These are phyloP conservation scores for Cherax destructor DNA, from an alignment of 1,140 invertebrate species.

Conservation along the genomic window DNA sequence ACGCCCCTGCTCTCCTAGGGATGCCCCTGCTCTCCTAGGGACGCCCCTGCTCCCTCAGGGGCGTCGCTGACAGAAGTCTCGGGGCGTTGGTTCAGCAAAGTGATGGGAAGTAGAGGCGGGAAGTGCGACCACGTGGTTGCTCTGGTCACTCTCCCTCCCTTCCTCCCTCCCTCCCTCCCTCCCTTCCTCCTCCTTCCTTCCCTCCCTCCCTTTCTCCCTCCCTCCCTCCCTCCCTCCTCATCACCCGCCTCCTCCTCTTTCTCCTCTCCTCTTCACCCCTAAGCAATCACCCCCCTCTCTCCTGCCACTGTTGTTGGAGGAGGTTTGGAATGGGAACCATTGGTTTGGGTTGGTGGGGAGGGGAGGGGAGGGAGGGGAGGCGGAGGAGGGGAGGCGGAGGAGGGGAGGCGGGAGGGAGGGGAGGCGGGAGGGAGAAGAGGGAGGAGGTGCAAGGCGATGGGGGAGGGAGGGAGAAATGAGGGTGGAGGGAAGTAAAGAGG, in stretches of 20 bases:
- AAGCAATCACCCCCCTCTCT: too few relatives aligned
- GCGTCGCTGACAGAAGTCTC: neutral
- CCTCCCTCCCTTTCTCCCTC: neutral
- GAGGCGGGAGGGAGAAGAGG: neutral
- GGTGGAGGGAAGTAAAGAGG: neutral
- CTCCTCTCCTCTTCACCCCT: neutral
- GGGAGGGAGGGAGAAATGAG: too few relatives aligned
- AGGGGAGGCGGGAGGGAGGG: neutral
- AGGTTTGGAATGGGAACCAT: too few relatives aligned
- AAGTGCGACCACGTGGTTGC: conserved; percentile 9
- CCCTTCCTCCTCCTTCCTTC: neutral
- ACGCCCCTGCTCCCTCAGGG: neutral
- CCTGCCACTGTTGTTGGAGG: too few relatives aligned
- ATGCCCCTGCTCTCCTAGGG: too few relatives aligned
- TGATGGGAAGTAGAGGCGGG: neutral
- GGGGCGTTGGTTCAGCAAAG: neutral
- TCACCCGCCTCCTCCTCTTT: neutral
- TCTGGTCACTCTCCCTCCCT: neutral
- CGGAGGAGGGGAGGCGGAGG: neutral
- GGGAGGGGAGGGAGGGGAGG: too few relatives aligned
- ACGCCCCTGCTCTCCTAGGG: too few relatives aligned
- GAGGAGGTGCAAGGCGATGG: neutral
- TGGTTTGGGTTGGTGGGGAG: too few relatives aligned
- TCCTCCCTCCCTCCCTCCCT: neutral
- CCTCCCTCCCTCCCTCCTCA: neutral